Conservation (phyloP, 1,140 invertebrate species). For the Asbolus verrucosus region DNA sequence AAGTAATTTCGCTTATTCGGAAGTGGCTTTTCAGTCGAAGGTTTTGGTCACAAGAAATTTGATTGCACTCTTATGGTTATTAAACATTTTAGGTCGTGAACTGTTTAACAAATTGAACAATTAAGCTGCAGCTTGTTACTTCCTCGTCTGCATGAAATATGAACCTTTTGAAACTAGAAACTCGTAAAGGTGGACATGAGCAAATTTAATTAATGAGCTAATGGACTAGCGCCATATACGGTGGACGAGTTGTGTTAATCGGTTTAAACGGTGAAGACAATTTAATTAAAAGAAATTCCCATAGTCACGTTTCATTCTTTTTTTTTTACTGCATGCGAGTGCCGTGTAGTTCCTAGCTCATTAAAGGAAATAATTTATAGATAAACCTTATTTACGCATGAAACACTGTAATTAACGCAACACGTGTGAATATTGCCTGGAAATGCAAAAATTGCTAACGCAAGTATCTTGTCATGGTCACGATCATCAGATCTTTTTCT, state of each 20-base stretch:
- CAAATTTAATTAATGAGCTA: slow-evolving; percentile 31
- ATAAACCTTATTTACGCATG: no score
- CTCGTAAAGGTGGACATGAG: slow-evolving; percentile 32
- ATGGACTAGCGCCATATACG: slow-evolving; percentile 8
- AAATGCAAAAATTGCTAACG: no score
- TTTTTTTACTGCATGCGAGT: not conserved
- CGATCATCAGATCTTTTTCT: no score
- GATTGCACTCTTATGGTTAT: not conserved
- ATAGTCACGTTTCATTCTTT: not conserved
- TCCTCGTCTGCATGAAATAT: not conserved
- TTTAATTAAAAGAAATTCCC: slow-evolving; percentile 23
- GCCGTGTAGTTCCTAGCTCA: no score
- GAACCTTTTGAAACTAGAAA: not conserved
- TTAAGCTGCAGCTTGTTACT: not conserved
- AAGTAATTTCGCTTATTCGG: not conserved
- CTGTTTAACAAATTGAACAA: not conserved
- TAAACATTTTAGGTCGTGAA: no score
- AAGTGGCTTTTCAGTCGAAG: no score
- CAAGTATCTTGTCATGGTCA: no score
- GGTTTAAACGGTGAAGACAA: slow-evolving; percentile 19
- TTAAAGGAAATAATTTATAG: no score
- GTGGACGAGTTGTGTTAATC: slow-evolving; percentile 10
- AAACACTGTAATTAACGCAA: no score
- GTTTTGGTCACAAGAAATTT: slow-evolving; percentile 11
- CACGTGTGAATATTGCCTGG: no score